These are phyloP conservation scores for Pemphigus obesinymphae DNA, from an alignment of 1,140 invertebrate species.

Conservation along the genomic window DNA sequence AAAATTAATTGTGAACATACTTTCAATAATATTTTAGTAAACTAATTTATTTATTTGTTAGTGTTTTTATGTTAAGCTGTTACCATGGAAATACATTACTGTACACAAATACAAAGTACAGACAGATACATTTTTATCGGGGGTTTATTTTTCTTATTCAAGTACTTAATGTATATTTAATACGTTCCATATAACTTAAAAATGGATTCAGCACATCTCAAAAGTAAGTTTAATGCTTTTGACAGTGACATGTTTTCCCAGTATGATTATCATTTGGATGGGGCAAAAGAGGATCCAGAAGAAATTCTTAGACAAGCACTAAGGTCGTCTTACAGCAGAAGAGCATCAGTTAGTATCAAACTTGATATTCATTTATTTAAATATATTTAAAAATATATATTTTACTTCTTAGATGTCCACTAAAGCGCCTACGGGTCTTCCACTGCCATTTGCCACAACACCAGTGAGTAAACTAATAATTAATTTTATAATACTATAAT, in stretches of 20 bases:
- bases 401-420: conserved; percentile 21
- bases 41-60: too few relatives aligned
- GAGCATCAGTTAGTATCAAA: conserved; percentile 54
- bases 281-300: conserved; percentile 63
- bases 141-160: neutral
- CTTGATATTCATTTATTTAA: neutral
- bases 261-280: conserved; percentile 60
- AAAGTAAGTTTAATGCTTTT: conserved; percentile 46
- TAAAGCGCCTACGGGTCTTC: neutral
- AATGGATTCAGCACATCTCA: conserved; percentile 24
- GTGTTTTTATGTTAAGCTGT: neutral
- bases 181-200: neutral
- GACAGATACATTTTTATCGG: neutral
- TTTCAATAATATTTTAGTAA: neutral
- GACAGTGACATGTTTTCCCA: conserved; percentile 59
- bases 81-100: neutral
- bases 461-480: conserved; percentile 25
- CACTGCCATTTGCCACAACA: conserved; percentile 21
- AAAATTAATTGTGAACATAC: neutral
- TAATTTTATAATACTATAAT: neutral
- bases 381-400: neutral
- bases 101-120: conserved; percentile 2
- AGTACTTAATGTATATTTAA: neutral
- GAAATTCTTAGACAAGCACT: conserved; percentile 62
- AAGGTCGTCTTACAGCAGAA: conserved; percentile 58